These are phyloP conservation scores for Desmophyllum pertusum DNA, from an alignment of 92 coral and sea anemone genomes.

Conservation along the genomic window DNA sequence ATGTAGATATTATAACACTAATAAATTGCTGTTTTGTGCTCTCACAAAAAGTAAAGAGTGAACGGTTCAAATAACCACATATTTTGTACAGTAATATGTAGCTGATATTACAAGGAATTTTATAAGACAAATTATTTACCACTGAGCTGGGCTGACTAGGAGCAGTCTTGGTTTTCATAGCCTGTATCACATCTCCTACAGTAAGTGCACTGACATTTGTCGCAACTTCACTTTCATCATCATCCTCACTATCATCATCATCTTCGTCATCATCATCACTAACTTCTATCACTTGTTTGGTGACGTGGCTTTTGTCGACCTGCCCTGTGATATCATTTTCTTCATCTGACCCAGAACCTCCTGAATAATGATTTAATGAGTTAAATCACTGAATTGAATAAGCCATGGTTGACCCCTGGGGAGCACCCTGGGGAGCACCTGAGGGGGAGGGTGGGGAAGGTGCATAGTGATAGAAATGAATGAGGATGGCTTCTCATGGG, in stretches of 20 bases:
- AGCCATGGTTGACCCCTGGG: too few relatives aligned
- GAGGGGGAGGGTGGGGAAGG: neutral
- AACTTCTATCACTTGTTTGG: slow-evolving; percentile 15
- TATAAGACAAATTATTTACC: neutral
- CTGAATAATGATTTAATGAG: slow-evolving; percentile 13
- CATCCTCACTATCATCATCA: slow-evolving; percentile 54
- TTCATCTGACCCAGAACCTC: slow-evolving; percentile 87
- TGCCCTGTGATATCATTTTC: slow-evolving; percentile 44
- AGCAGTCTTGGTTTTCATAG: slow-evolving; percentile 65
- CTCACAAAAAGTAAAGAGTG: too few relatives aligned
- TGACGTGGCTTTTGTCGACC: neutral
- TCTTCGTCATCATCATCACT: slow-evolving; percentile 51
- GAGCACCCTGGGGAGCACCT: too few relatives aligned
- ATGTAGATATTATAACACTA: too few relatives aligned
- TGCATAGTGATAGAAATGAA: neutral
- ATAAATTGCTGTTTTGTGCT: too few relatives aligned
- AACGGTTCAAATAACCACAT: too few relatives aligned
- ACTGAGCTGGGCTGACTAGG: slow-evolving; percentile 45
- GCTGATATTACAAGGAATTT: neutral
- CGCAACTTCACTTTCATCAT: slow-evolving; percentile 54
- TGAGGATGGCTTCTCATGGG: neutral
- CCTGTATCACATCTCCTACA: slow-evolving; percentile 84
- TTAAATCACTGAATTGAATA: neutral
- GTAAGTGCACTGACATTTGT: slow-evolving; percentile 65
- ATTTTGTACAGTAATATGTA: too few relatives aligned